These are phyloP conservation scores for Unio delphinus DNA, from an alignment of 2,888 invertebrate species.

Conservation along the genomic window DNA sequence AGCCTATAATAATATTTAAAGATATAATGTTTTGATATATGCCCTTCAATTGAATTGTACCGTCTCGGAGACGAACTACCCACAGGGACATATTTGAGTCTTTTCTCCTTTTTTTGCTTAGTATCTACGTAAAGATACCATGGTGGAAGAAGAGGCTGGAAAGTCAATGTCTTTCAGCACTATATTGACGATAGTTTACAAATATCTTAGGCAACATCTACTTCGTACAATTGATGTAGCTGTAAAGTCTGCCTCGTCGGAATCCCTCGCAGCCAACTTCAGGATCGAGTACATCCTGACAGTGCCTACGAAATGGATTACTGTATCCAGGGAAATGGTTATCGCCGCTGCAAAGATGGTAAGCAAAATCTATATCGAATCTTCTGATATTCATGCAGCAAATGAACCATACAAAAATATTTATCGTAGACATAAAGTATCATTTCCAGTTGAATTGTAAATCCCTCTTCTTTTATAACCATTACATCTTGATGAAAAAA, in stretches of 20 bases:
- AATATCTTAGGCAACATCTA: constrained; percentile 23
- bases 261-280: constrained; percentile 11
- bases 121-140: constrained; percentile 34
- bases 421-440: too few species aligned
- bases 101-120: constrained; percentile 5
- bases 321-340: constrained; percentile 29
- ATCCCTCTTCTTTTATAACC: too few species aligned
- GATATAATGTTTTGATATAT: too few species aligned
- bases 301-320: constrained; percentile 37
- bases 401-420: too few species aligned
- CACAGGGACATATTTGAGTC: too few species aligned
- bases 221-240: constrained; percentile 20
- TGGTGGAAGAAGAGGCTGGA: constrained; percentile 29
- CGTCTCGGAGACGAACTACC: too few species aligned
- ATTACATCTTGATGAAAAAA: too few species aligned
- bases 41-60: too few species aligned
- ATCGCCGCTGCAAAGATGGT: constrained; percentile 34
- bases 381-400: too few species aligned
- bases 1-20: too few species aligned
- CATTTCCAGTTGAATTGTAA: too few species aligned
- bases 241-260: constrained; percentile 17
- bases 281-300: constrained; percentile 22
- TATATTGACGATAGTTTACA: constrained; percentile 22
- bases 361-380: not conserved
- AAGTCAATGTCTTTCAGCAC: constrained; percentile 29